These are phyloP conservation scores for Eupithecia inturbata DNA, from an alignment of 2,888 invertebrate genomes.

Conservation along the genomic window DNA sequence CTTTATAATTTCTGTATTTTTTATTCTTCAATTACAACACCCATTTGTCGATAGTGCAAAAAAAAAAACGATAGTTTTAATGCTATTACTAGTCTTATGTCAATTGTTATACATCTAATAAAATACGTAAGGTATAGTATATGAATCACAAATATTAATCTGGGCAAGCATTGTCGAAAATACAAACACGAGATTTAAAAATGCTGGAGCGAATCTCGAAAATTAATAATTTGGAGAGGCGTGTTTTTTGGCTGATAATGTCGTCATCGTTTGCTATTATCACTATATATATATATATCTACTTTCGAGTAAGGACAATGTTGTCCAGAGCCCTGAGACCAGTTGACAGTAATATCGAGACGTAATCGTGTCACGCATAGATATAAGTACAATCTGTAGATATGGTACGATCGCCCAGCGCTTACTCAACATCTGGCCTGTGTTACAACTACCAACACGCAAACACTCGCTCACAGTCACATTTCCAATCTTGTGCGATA, in stretches of 20 bases:
- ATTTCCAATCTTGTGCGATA: too few relatives aligned
- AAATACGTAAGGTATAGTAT: constrained; percentile 22
- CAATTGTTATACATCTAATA: constrained; percentile 39
- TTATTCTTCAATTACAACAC: constrained; percentile 1
- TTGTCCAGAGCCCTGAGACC: too few relatives aligned
- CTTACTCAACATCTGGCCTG: too few relatives aligned
- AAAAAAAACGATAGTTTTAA: constrained; percentile 17
- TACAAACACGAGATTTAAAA: neutral
- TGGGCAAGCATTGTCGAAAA: neutral
- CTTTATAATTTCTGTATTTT: neutral
- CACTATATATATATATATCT: too few relatives aligned
- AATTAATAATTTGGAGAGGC: neutral
- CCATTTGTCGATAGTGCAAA: constrained; percentile 6
- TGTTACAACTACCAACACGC: too few relatives aligned
- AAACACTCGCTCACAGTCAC: too few relatives aligned
- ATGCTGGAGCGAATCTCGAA: neutral
- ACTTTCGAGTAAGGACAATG: neutral
- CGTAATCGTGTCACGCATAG: too few relatives aligned
- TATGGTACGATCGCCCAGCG: too few relatives aligned
- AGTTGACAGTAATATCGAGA: too few relatives aligned
- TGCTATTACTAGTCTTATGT: constrained; percentile 33
- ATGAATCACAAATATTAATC: neutral
- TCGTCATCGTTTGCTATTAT: too few relatives aligned
- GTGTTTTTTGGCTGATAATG: too few relatives aligned
- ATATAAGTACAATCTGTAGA: too few relatives aligned